Evolutionary conservation across 1,140 invertebrate species (phyloP), one percentile per base, ranked within the genome.

Genomic region (Eriocheir sinensis): DNA sequence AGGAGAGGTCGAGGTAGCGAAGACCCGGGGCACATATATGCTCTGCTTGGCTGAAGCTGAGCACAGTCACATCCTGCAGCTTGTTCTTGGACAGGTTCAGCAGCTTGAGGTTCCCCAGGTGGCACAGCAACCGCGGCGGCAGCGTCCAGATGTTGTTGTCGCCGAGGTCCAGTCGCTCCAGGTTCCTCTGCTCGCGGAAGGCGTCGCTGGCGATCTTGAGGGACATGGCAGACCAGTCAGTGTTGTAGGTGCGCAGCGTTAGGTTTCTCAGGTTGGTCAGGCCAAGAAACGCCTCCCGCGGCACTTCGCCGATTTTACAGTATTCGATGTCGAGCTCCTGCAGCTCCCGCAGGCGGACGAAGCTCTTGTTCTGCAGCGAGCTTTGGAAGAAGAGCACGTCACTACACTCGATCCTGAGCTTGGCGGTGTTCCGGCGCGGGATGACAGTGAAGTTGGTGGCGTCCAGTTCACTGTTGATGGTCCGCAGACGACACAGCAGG

Each of bases 371-470:
- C 60, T 96, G 95, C 21, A 98, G 96, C 80, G 97, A 97, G 96
- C 98, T 98, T 96, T 98, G 98, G 96, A 98, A 98, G 96, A 98
- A 98, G 80, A 98, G 96, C 93, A 98, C 97, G 96, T 98, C 98
- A 96, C 98, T 98, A 96, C 98, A 98, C 96, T 98, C 97, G 79
- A 98, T 97, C 95, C 97, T 97, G 88, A 98, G 96, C 21, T 97
- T 97, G 90, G 97, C 97, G 38, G 98, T 97, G 79, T 95, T 95
- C 21, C 96, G 90, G 40, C 94, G 81, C n/a, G 98, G 98, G 80
- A 99, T 98, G 89, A 98, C 98, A 96, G 98, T 98, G 96, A 99
- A 98, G 96, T 99, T 99, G 15, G 98, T 98, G n/a, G 98, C 98
- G 96, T 98, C 98, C 96, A 98, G 98, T 96, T 98, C 98, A 96